Percentiles rank a stretch among this genome's conserved stretches.
Evolutionary conservation across 1,140 invertebrate genomes (phyloP).

Genomic region (Drosophila melanogaster): Release_6_plus_ISO1_MT NT_037436.4:19646501-19647000

Average conservation of each 20-base stretch:
- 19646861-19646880: no score
- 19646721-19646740: constrained; percentile 75
- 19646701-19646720: constrained; percentile 68
- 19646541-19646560: constrained; percentile 77
- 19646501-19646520: constrained; percentile 68
- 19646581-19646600: constrained; percentile 40
- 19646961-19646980: no score
- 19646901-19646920: no score
- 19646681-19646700: constrained; percentile 28
- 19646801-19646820: not conserved
- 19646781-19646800: not conserved
- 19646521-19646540: constrained; percentile 61
- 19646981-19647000: no score
- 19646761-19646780: constrained; percentile 19
- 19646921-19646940: no score
- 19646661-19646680: constrained; percentile 31
- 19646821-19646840: no score
- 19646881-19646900: no score
- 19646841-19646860: not conserved
- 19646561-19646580: constrained; percentile 47
- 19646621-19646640: not conserved
- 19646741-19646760: constrained; percentile 63
- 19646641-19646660: constrained; percentile 11
- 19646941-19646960: no score
- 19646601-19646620: not conserved